These are phyloP conservation scores for Chloromyia formosa DNA, from an alignment of 2,888 invertebrate species.

Conservation along the genomic window DNA sequence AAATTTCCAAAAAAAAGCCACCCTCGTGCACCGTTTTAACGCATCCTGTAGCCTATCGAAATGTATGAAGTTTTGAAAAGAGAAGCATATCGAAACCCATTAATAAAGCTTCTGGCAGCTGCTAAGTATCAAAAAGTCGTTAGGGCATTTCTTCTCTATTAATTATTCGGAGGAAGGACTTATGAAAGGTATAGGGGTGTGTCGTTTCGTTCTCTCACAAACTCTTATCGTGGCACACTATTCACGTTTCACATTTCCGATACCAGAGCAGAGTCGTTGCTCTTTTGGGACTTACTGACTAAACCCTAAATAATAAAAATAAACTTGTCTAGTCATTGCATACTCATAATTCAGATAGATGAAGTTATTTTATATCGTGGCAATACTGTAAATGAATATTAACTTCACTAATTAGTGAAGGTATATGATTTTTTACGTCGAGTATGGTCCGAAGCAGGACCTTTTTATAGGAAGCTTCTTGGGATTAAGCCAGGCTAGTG, in stretches of 20 bases:
- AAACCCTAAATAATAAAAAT: neutral
- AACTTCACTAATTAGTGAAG: slow-evolving; percentile 41
- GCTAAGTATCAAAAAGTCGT: slow-evolving; percentile 51
- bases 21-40: neutral
- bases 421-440: slow-evolving; percentile 16
- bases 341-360: slow-evolving; percentile 43
- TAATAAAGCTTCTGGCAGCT: slow-evolving; percentile 50
- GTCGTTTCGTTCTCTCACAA: neutral
- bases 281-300: neutral
- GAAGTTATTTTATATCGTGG: slow-evolving; percentile 23
- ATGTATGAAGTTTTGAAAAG: slow-evolving; percentile 24
- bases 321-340: slow-evolving; percentile 43
- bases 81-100: slow-evolving; percentile 47
- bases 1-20: no score
- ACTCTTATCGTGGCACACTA: slow-evolving; percentile 26
- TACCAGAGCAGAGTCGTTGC: neutral
- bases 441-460: neutral
- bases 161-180: slow-evolving; percentile 45
- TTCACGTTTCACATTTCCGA: slow-evolving; percentile 12
- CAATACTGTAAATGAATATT: slow-evolving; percentile 24
- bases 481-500: no score
- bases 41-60: neutral
- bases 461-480: no score
- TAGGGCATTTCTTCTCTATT: slow-evolving; percentile 51
- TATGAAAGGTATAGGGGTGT: slow-evolving; percentile 37